Base-by-base conservation (phyloP, 2,113 vertebrate species). In the Clarias batrachus region DNA sequence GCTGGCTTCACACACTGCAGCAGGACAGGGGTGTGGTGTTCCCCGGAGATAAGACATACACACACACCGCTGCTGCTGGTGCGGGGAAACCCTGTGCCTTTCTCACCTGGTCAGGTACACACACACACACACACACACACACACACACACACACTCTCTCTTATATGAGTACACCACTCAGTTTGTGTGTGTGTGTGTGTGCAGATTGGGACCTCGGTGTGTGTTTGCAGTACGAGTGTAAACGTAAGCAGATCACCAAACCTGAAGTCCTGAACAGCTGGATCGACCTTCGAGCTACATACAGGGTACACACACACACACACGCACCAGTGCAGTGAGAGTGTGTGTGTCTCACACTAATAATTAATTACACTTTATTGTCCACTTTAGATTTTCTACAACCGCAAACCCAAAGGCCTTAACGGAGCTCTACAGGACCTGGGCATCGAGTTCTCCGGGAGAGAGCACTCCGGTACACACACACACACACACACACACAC, bases 181-280 rank as follows among this genome's bases (percentile, higher is more conserved):
- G 81, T 82, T 63, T 68, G 81, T 57, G 65, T 70, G 65, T 68
- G 81, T 57, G 65, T 70, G 65, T 87, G 1, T 80, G 86, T 87
- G 16, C 71, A 99, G 98, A 99, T 88, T 99, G 98, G 98, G 98
- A 99, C 94, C 94, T 99, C 70, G 97, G 97, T 0, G 96, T 99
- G 88, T 99, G 97, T 93, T 93, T 99, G 92, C 96, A 96, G 65
- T 98, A 97, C 1, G 98, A 99, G 85, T 99, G 98, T 92, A 97
- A 95, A 92, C 95, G 98, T 87, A 99, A 99, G 92, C 98, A 98
- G 92, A 94, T 99, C 77, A 87, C 90, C 85, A 98, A 97, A 92
- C 97, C 97, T 1, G 89, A 94, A 37, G 93, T 95, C 41, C 94
- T 99, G 63, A 98, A 96, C 89, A 96, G 94, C 90, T 99, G 98